Base-by-base conservation (phyloP, 2,797 vertebrate species). In the Craterocephalus amniculus region DNA sequence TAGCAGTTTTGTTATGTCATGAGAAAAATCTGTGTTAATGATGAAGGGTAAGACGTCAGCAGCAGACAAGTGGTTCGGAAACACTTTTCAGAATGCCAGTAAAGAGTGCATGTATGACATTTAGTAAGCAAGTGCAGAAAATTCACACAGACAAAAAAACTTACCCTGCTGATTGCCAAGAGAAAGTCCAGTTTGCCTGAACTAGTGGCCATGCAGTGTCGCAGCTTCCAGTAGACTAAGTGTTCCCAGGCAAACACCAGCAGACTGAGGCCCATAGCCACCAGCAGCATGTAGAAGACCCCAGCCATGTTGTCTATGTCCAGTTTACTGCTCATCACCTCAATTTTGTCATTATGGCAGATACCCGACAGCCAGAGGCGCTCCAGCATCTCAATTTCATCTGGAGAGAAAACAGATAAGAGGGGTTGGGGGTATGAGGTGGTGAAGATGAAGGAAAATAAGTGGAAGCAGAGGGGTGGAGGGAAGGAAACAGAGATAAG, bases 301-400 rank as follows among this genome's bases (percentile, higher is more conserved):
- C 94, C 94, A 3, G 93, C 94, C 94, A 95, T 93, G 89, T 95
- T 95, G 90, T 94, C 92, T 61, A 95, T 96, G 83, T 95, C 95
- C 90, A 96, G 90, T 87, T 96, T 96, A 88, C 95, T 95, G 91
- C 95, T 96, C 96, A 96, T 96, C 89, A 96, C 96, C 91, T 97
- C 95, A 62, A 95, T 96, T 90, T 96, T 96, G 90, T 96, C 96
- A 80, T 96, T 96, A 85, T 96, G 96, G 89, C 96, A 96, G 88
- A 96, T 96, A 35, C 96, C 96, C 6, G 96, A 97, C 77, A 97
- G 93, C 96, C 96, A 97, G 54, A 96, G 94, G 62, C 95, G 94
- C 88, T 96, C 96, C 88, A 97, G 93, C 94, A 96, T 95, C 87
- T 96, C 96, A 81, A 96, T 96, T 81, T 96, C 96, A 90, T 96